Evolutionary conservation across 2,888 invertebrate species (phyloP), one percentile per base, ranked within the genome.

Genomic region (Copidosoma aretas): DNA sequence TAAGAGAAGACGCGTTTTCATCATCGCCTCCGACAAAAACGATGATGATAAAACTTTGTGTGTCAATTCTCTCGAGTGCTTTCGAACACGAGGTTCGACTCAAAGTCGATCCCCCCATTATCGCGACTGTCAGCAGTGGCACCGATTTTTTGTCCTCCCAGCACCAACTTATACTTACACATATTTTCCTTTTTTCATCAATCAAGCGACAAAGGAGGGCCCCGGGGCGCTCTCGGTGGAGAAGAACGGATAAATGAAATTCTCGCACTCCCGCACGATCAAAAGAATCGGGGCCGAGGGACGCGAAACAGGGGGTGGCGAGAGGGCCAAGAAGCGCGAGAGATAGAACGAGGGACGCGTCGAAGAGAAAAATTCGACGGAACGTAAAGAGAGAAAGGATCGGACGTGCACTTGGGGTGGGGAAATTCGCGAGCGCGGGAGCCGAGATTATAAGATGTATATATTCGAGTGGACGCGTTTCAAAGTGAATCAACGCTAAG

Each of bases 1-100:
- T 89, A 80, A 83, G 81, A 60, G 32, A 8, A 58, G 32, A 32
- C 4, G 5, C 21, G 17, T 51, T 56, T n/a, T 8, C 1, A 39
- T 17, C 1, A 25, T 32, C 32, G 32, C 8, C 8, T 32, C 8
- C 32, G 32, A 32, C 32, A 41, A 41, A 41, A 41, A 41, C 41
- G 14, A 41, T 8, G 10, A 10, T 10, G 41, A 41, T 41, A 41
- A 41, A 41, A 41, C 14, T 41, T 41, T 41, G 8, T 14, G 14
- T 10, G 8, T 41, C 14, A 10, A 41, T 41, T 41, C 41, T 41
- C 14, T 41, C 14, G n/a, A n/a, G n/a, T n/a, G n/a, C n/a, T n/a
- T n/a, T n/a, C n/a, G n/a, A n/a, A n/a, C n/a, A n/a, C n/a, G n/a
- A n/a, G n/a, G n/a, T n/a, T n/a, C n/a, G n/a, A n/a, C n/a, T n/a